A percentile compares a stretch with the other conserved stretches of the same genome.
phyloP scores from a whole-genome alignment of 2,797 vertebrate species.

The Craterocephalus amniculus region DNA sequence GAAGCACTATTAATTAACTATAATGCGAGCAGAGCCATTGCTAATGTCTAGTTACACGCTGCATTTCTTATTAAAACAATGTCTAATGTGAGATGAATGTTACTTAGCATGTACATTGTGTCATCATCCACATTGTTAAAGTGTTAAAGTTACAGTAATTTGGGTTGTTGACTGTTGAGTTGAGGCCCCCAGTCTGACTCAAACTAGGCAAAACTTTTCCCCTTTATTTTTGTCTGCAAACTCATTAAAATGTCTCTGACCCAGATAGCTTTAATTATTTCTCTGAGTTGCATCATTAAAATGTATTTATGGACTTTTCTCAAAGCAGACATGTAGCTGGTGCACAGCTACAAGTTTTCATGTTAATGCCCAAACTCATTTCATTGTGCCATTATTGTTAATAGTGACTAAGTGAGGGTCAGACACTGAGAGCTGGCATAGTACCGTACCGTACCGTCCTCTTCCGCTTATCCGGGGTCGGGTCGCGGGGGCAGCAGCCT shows the following conservation, averaged over 20 bases:
- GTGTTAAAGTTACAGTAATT: not conserved
- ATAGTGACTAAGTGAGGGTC: conserved; percentile 20
- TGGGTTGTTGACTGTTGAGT: not conserved
- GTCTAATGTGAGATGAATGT: no score
- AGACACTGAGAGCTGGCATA: no score
- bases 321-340: conserved; percentile 23
- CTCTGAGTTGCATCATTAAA: conserved; percentile 20
- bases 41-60: no score
- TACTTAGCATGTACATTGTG: no score
- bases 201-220: not conserved
- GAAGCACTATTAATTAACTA: no score
- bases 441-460: no score
- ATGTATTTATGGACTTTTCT: conserved; percentile 33
- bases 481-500: no score
- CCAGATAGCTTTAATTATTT: conserved; percentile 27
- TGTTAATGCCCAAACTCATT: conserved; percentile 30
- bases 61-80: no score
- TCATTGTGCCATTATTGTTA: conserved; percentile 26
- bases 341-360: conserved; percentile 30
- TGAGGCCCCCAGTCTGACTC: not conserved
- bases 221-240: not conserved
- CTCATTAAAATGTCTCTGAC: conserved; percentile 24
- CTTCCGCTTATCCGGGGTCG: no score
- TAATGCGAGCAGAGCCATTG: no score
- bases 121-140: not conserved